A percentile compares a stretch with the other conserved stretches of the same genome.
These are phyloP conservation scores for Brachyrhaphis roseni DNA, from an alignment of 2,797 vertebrate genomes.

Conservation along the genomic window DNA sequence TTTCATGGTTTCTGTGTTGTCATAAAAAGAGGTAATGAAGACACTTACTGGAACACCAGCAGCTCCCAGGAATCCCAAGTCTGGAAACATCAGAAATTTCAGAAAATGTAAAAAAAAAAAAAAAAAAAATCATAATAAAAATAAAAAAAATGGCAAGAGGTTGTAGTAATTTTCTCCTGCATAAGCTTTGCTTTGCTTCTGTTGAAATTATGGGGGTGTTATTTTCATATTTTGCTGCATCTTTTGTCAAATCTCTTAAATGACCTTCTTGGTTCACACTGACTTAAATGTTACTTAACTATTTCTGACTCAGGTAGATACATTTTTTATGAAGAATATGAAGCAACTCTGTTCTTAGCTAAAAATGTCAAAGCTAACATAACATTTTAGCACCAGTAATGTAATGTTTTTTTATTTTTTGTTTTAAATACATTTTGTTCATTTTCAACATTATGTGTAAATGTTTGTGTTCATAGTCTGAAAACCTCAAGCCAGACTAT, in stretches of 20 bases:
- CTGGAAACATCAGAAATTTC: background rate
- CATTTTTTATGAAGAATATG: background rate
- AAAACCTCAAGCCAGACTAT: background rate
- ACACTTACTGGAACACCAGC: background rate
- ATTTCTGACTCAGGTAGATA: background rate
- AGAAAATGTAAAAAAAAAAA: background rate
- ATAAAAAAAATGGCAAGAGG: background rate
- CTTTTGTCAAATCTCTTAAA: background rate
- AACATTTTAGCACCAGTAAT: background rate
- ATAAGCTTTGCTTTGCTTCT: no score
- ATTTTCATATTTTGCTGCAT: background rate
- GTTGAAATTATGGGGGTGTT: background rate
- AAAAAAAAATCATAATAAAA: background rate
- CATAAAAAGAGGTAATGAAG: background rate
- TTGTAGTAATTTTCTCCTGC: no score
- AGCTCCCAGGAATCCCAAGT: background rate
- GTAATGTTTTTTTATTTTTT: background rate
- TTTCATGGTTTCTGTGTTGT: background rate
- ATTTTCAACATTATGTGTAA: background rate
- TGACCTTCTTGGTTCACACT: background rate
- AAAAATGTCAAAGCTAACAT: background rate
- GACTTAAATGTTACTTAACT: background rate
- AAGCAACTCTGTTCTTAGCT: background rate
- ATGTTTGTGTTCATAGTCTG: background rate
- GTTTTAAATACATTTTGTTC: no score